These are phyloP conservation scores for Ormyrus labotus DNA, from an alignment of 2,888 invertebrate genomes.

Conservation along the genomic window DNA sequence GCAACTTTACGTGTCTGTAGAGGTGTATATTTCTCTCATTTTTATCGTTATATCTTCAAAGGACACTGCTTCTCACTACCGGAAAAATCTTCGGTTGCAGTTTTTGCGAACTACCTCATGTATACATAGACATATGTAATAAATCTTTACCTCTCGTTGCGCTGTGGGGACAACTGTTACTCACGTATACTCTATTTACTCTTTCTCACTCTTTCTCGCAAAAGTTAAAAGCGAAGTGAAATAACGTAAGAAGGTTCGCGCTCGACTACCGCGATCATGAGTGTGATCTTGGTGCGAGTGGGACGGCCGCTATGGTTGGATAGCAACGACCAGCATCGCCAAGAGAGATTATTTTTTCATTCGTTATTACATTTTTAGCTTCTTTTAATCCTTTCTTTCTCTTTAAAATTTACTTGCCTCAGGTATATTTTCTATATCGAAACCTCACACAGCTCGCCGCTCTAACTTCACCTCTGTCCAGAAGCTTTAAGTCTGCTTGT, in stretches of 20 bases:
- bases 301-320: conserved; percentile 73
- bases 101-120: background rate
- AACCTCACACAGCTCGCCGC: conserved; percentile 53
- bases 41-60: background rate
- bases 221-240: conserved; percentile 53
- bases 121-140: conserved; percentile 18
- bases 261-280: conserved; percentile 40
- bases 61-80: conserved; percentile 30
- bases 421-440: conserved; percentile 61
- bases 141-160: conserved; percentile 17
- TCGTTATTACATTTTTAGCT: conserved; percentile 41
- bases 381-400: conserved; percentile 51
- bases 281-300: conserved; percentile 52
- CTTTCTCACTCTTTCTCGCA: conserved; percentile 14
- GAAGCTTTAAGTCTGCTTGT: too few relatives aligned
- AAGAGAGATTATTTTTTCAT: conserved; percentile 63
- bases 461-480: conserved; percentile 22
- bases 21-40: conserved; percentile 30
- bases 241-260: conserved; percentile 54
- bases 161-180: conserved; percentile 17
- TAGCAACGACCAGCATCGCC: conserved; percentile 76
- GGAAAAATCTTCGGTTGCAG: conserved; percentile 29
- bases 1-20: conserved; percentile 54
- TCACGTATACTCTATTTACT: background rate
- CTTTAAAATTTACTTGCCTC: conserved; percentile 63